Base-by-base conservation (phyloP, 2,888 invertebrate genomes). In the Apamea anceps region DNA sequence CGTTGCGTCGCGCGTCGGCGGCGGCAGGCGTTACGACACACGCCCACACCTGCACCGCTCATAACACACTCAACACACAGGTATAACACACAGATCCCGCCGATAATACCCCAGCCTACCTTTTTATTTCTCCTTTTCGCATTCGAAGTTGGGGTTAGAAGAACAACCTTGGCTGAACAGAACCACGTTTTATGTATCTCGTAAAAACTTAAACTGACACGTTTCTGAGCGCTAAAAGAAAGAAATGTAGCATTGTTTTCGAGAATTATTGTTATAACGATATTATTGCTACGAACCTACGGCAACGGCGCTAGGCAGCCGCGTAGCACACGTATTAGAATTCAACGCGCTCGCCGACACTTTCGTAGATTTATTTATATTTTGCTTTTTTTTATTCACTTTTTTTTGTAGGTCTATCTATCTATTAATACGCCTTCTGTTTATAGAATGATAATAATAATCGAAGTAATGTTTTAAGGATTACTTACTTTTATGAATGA, bases 11-110 rank as follows among this genome's bases (percentile, higher is more conserved):
- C 74, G 85, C 86, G 85, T 89, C 84, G 85, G 91, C 90, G 91
- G 90, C 89, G 82, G 90, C 90, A 72, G 89, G 85, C 89, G 92
- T 96, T 96, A 95, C 96, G 94, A 95, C 96, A 96, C 92, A 95
- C 95, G 90, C 96, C 92, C 91, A 95, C 95, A 93, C 85, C 85
- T 82, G 85, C 91, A 90, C 83, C 82, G 75, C 21, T 37, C 63
- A 37, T 72, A 63, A 42, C 76, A 91, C 84, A 85, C 83, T 81
- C 81, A 84, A 82, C 79, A 51, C 75, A 84, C 94, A 94, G 95
- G 95, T 95, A 96, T 90, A 92, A 93, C 94, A 94, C 94, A 76
- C 79, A 88, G 93, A 93, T 93, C 93, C 93, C 92, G 91, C 90
- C 90, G 91, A 93, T 92, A 92, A 90, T 91, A 87, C 87, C 90